phyloP scores from a whole-genome alignment of 2,113 vertebrate species.

The Grammomys dolichurus region DNA sequence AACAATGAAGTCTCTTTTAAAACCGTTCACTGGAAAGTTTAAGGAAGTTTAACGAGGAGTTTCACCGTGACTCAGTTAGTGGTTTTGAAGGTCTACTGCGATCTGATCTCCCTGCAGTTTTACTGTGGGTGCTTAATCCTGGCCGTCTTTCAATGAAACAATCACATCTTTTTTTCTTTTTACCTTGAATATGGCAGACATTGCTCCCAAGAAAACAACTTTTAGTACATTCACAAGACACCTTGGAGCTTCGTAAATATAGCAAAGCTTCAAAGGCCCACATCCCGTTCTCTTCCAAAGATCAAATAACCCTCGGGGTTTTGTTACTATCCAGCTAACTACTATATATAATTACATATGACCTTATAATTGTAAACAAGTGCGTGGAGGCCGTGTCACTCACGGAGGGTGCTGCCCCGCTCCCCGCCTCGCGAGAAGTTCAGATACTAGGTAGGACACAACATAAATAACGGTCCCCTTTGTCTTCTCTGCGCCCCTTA shows the following conservation, averaged over 20 bases:
- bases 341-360: not conserved
- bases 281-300: not conserved
- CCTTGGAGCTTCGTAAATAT: slow-evolving; percentile 28
- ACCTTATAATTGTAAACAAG: not conserved
- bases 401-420: not conserved
- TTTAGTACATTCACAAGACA: slow-evolving; percentile 49
- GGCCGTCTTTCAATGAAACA: not conserved
- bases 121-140: not conserved
- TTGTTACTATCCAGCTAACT: not conserved
- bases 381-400: not conserved
- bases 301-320: not conserved
- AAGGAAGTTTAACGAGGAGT: not conserved
- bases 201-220: slow-evolving; percentile 40
- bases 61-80: not conserved
- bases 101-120: not conserved
- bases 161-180: not conserved
- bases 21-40: not conserved
- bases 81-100: slow-evolving; percentile 21
- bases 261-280: slow-evolving; percentile 31
- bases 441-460: not conserved
- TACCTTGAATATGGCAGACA: not conserved
- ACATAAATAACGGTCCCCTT: slow-evolving; percentile 72
- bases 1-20: not conserved
- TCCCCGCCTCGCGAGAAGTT: slow-evolving; percentile 65
- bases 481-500: slow-evolving; percentile 63